Percentiles rank a stretch among this genome's conserved stretches.
Evolutionary conservation across 1,140 invertebrate species (phyloP).

Genomic region (Armadillidium nasatum): DNA sequence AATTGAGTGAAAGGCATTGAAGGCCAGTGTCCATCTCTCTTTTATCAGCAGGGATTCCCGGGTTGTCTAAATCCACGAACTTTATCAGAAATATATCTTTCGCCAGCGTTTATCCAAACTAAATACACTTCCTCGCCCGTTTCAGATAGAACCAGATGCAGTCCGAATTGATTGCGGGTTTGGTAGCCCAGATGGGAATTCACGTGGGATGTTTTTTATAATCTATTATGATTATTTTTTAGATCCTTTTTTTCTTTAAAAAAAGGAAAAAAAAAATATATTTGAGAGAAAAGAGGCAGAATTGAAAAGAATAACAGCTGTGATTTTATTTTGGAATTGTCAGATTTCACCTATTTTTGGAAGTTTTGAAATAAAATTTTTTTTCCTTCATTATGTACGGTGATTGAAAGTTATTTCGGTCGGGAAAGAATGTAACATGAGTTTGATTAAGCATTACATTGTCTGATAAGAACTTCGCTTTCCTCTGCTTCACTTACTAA

Average conservation of each 20-base stretch:
- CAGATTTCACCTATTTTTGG: neutral
- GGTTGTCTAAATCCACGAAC: neutral
- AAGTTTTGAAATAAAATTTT: neutral
- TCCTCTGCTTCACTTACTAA: neutral
- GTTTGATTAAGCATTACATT: neutral
- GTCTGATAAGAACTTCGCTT: neutral
- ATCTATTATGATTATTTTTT: constrained; percentile 10
- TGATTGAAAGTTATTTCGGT: neutral
- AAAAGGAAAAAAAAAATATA: too few relatives aligned
- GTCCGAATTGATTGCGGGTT: neutral
- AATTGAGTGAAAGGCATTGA: neutral
- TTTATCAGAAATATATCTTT: constrained; percentile 7
- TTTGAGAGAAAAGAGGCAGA: neutral
- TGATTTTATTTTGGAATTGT: neutral
- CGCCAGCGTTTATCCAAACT: neutral
- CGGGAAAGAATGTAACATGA: neutral
- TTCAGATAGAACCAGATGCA: neutral
- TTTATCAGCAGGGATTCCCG: neutral
- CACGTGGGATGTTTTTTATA: neutral
- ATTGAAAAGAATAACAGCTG: neutral
- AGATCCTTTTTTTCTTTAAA: neutral
- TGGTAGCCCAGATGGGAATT: neutral
- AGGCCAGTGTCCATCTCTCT: neutral
- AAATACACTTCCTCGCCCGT: neutral
- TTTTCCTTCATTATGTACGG: neutral